These are phyloP conservation scores for Epirrhoe alternata DNA, from an alignment of 2,888 invertebrate genomes.

Conservation along the genomic window DNA sequence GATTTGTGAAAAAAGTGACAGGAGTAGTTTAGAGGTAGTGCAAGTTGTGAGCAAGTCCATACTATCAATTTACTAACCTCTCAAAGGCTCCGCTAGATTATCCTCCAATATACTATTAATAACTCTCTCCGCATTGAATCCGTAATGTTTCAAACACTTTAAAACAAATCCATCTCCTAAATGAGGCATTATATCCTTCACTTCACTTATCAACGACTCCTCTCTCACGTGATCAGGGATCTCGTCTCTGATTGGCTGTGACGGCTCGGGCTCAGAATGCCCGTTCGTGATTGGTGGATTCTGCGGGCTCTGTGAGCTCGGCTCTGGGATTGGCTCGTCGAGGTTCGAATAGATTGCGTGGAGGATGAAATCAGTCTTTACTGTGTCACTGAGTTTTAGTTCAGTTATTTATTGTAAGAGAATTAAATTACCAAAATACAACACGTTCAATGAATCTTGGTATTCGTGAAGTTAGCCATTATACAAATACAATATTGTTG, in stretches of 20 bases:
- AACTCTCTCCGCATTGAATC: constrained; percentile 90
- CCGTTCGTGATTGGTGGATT: constrained; percentile 56
- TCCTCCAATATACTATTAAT: constrained; percentile 94
- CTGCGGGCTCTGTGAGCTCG: constrained; percentile 17
- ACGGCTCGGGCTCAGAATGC: constrained; percentile 48
- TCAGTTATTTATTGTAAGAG: constrained; percentile 8
- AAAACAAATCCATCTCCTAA: constrained; percentile 91
- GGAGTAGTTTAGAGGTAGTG: no score
- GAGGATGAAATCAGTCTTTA: constrained; percentile 83
- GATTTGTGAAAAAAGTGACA: no score
- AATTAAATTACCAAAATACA: background rate
- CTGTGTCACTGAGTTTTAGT: constrained; percentile 71
- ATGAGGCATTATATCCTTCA: constrained; percentile 92
- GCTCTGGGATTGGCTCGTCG: constrained; percentile 67
- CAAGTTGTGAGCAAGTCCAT: no score
- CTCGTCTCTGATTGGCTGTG: constrained; percentile 58
- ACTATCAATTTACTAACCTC: no score
- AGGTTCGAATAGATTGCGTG: constrained; percentile 80
- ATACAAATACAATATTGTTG: no score
- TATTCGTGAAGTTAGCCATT: no score
- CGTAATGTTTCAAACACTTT: constrained; percentile 91
- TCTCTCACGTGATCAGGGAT: constrained; percentile 76
- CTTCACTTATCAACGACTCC: constrained; percentile 85
- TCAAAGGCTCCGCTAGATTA: constrained; percentile 73
- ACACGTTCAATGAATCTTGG: no score